Evolutionary conservation across 1,140 invertebrate genomes (phyloP).

Genomic region (Ceratoteleas bidentatus): DNA sequence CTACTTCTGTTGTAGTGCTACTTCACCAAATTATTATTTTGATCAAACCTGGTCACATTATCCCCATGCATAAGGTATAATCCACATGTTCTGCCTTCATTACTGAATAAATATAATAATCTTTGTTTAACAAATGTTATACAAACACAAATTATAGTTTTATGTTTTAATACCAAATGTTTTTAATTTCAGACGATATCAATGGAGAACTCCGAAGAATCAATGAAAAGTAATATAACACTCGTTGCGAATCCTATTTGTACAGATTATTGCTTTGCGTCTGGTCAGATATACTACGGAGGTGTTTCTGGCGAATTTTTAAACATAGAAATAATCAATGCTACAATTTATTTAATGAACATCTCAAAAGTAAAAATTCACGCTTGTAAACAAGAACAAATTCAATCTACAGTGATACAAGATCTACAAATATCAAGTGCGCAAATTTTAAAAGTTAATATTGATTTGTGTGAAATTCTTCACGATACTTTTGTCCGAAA

Average conservation of each 20-base stretch:
- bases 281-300: conserved; percentile 62
- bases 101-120: background rate
- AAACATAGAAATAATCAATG: conserved; percentile 31
- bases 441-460: conserved; percentile 5
- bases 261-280: conserved; percentile 40
- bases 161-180: background rate
- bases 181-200: conserved; percentile 29
- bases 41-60: conserved; percentile 60
- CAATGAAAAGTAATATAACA: conserved; percentile 38
- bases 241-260: conserved; percentile 59
- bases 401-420: conserved; percentile 32
- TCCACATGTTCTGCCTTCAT: background rate
- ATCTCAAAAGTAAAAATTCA: conserved; percentile 30
- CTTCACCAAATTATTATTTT: conserved; percentile 54
- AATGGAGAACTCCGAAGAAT: conserved; percentile 38
- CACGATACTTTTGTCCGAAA: too few species aligned
- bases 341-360: conserved; percentile 41
- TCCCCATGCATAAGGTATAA: conserved; percentile 62
- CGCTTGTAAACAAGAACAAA: conserved; percentile 13
- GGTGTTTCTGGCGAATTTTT: conserved; percentile 41
- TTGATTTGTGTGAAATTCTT: conserved; percentile 39
- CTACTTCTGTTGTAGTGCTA: conserved; percentile 27
- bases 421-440: conserved; percentile 12
- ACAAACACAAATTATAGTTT: too few species aligned
- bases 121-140: background rate